Percentiles rank a stretch among this genome's conserved stretches.
phyloP scores from a whole-genome alignment of 2,888 invertebrate species.

The Germaria angustata region DNA sequence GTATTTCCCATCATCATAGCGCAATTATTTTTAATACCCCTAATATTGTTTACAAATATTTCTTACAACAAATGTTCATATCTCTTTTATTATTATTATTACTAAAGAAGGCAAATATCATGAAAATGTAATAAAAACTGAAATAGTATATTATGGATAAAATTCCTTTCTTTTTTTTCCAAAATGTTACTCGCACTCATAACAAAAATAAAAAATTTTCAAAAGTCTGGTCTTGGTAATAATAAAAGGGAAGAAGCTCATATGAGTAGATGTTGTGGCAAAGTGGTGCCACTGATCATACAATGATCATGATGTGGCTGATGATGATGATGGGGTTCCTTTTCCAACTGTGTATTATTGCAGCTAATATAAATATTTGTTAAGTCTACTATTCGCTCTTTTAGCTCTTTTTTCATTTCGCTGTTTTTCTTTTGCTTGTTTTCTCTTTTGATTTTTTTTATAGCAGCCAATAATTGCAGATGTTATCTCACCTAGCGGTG shows the following conservation, averaged over 20 bases:
- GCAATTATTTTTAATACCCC: no score
- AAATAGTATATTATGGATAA: slow-evolving; percentile 49
- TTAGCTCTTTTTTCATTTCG: background rate
- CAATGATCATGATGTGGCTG: slow-evolving; percentile 8
- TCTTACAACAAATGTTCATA: no score
- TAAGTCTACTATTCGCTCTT: slow-evolving; percentile 13
- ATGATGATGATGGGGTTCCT: slow-evolving; percentile 50
- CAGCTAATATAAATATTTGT: slow-evolving; percentile 7
- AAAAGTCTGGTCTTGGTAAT: background rate
- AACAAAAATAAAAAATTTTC: background rate
- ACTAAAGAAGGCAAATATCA: slow-evolving; percentile 22
- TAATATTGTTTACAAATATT: no score
- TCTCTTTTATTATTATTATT: background rate
- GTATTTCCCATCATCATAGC: no score
- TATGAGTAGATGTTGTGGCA: background rate
- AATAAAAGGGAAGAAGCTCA: slow-evolving; percentile 6
- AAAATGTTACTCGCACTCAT: background rate
- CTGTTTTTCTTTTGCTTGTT: background rate
- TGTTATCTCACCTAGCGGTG: slow-evolving; percentile 60
- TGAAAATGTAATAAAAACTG: slow-evolving; percentile 47
- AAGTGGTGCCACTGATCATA: slow-evolving; percentile 18
- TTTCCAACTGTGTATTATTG: slow-evolving; percentile 30
- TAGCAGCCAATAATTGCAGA: slow-evolving; percentile 56
- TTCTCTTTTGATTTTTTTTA: background rate
- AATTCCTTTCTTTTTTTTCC: slow-evolving; percentile 37